These are phyloP conservation scores for Actinernus sp. DNA, from an alignment of 92 coral and sea anemone genomes.

Conservation along the genomic window DNA sequence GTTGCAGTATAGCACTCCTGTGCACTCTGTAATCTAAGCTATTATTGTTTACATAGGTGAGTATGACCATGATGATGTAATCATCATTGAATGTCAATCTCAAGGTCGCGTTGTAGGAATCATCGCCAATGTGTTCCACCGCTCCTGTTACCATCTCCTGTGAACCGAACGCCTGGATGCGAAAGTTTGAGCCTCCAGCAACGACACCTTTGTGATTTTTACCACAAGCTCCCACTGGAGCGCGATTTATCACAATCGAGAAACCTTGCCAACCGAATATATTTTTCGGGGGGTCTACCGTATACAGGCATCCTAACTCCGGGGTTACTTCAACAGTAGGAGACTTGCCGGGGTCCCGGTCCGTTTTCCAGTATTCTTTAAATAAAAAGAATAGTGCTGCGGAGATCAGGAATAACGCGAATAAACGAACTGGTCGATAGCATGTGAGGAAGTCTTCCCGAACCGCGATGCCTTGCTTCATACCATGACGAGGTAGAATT, in stretches of 20 bases:
- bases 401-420: constrained; percentile 28
- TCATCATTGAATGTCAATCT: constrained; percentile 79
- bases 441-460: constrained; percentile 8
- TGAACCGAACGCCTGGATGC: constrained; percentile 86
- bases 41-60: constrained; percentile 81
- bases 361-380: constrained; percentile 45
- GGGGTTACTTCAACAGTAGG: constrained; percentile 22
- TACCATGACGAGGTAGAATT: too few relatives aligned
- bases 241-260: constrained; percentile 55
- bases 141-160: constrained; percentile 83
- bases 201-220: not conserved
- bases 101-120: constrained; percentile 73
- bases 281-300: constrained; percentile 63
- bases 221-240: constrained; percentile 36
- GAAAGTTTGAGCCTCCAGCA: constrained; percentile 63
- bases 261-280: constrained; percentile 65
- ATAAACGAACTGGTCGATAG: constrained; percentile 35
- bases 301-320: constrained; percentile 82
- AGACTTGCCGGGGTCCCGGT: constrained; percentile 10
- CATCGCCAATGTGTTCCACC: constrained; percentile 78
- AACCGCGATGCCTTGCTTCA: too few relatives aligned
- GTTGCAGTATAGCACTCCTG: constrained; percentile 73
- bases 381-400: constrained; percentile 22
- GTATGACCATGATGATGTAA: constrained; percentile 78
- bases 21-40: constrained; percentile 79